These are phyloP conservation scores for Neocrepidodera transversa DNA, from an alignment of 2,888 invertebrate genomes.

Conservation along the genomic window DNA sequence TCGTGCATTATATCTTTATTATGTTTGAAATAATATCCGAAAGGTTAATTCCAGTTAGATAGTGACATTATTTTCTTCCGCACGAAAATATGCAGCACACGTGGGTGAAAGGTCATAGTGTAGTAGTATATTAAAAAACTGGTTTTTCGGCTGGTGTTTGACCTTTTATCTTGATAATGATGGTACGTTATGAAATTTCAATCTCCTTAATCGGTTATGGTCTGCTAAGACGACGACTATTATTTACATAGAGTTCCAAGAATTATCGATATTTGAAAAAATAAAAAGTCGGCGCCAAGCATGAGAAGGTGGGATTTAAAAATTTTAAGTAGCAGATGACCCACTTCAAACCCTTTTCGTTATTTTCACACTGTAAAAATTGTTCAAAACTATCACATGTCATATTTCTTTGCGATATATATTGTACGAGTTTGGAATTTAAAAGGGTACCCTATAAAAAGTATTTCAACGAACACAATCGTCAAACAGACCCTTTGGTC, in stretches of 20 bases:
- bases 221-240: not conserved
- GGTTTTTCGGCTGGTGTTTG: slow-evolving; percentile 6
- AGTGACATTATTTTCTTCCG: not conserved
- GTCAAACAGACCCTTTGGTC: slow-evolving; percentile 15
- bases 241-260: too few relatives aligned
- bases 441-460: slow-evolving; percentile 20
- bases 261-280: too few relatives aligned
- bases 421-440: slow-evolving; percentile 2
- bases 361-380: too few relatives aligned
- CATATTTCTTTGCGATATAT: too few relatives aligned
- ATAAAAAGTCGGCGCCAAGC: not conserved
- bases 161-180: slow-evolving; percentile 2
- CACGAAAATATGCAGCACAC: slow-evolving; percentile 8
- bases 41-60: slow-evolving; percentile 5
- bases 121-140: slow-evolving; percentile 12
- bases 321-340: not conserved
- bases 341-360: too few relatives aligned
- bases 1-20: not conserved
- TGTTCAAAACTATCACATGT: too few relatives aligned
- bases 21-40: not conserved
- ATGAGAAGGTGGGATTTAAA: not conserved
- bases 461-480: slow-evolving; percentile 15
- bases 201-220: slow-evolving; percentile 6
- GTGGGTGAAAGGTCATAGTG: slow-evolving; percentile 12
- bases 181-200: slow-evolving; percentile 10